Base-by-base conservation (phyloP, 2,888 invertebrate genomes). In the Trichogramma evanescens region DNA sequence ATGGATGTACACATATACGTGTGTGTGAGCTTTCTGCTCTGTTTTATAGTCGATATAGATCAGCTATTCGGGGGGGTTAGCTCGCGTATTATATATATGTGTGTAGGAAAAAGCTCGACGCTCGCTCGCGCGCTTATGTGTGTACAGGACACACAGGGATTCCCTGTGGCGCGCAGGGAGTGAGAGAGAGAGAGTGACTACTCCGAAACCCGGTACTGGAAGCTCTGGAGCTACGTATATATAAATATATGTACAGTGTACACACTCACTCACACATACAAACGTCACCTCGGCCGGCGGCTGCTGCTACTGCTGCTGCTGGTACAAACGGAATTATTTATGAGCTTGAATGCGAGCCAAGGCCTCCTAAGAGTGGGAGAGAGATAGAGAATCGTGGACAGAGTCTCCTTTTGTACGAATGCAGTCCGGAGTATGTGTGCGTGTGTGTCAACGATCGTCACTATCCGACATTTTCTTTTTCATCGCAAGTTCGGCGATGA, bases 281-380 rank as follows among this genome's bases (percentile, higher is more conserved):
- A 52, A 59, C 54, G 50, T 59, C 54, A 59, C 49, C 46, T 42
- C 44, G 10, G 48, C 10, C 10, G 45, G 45, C 10, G 45, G 7
- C n/a, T 48, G 48, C 10, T 48, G 10, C 48, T 13, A 10, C 48
- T 26, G 3, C 26, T 26, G 3, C 26, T 26, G 26, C 26, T 26
- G 26, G 71, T 69, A 74, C 76, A 77, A 75, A 77, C 74, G 68
- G 76, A 76, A 76, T 76, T 75, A 76, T 76, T 75, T 75, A 76
- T 75, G 72, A 74, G 74, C 66, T 74, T 75, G 76, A 68, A 72
- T 69, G 71, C 69, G 72, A 72, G 74, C 75, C 75, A 76, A 74
- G 71, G 72, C 74, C 72, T 70, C 38, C 4, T 58, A 55, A 61
- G 57, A 26, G 26, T 26, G 26, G 26, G 26, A 26, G 26, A 26